Percentiles rank a stretch among this genome's conserved stretches.
phyloP scores from a whole-genome alignment of 2,113 vertebrate genomes.

The Cyphomyrus plagiostoma region DNA sequence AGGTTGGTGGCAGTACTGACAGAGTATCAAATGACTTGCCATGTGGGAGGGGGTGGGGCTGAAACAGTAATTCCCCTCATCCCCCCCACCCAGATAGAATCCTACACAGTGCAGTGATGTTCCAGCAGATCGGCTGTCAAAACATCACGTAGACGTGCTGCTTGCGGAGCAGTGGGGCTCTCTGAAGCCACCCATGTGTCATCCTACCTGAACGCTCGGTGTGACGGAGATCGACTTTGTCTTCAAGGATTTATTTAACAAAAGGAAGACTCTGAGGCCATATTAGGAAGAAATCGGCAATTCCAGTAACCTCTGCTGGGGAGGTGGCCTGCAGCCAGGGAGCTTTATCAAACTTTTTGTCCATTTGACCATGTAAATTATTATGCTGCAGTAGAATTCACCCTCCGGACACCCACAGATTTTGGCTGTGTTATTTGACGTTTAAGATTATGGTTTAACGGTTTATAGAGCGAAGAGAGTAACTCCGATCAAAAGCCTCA shows the following conservation, averaged over 20 bases:
- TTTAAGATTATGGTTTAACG: background rate
- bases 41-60: background rate
- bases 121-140: background rate
- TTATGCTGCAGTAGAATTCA: background rate
- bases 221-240: background rate
- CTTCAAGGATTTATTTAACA: conserved; percentile 1
- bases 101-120: background rate
- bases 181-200: background rate
- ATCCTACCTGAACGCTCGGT: background rate
- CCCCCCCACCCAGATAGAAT: background rate
- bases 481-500: background rate
- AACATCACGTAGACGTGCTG: background rate
- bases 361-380: background rate
- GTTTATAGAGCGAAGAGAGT: background rate
- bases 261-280: background rate
- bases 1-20: background rate
- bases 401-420: background rate
- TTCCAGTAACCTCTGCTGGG: background rate
- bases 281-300: background rate
- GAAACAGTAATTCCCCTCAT: background rate
- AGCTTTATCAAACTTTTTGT: background rate
- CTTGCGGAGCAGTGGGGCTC: background rate
- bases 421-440: background rate
- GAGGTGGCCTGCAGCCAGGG: background rate
- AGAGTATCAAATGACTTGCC: background rate